These are phyloP conservation scores for Steatocranus sp. DNA, from an alignment of 2,797 vertebrate species.

Conservation along the genomic window DNA sequence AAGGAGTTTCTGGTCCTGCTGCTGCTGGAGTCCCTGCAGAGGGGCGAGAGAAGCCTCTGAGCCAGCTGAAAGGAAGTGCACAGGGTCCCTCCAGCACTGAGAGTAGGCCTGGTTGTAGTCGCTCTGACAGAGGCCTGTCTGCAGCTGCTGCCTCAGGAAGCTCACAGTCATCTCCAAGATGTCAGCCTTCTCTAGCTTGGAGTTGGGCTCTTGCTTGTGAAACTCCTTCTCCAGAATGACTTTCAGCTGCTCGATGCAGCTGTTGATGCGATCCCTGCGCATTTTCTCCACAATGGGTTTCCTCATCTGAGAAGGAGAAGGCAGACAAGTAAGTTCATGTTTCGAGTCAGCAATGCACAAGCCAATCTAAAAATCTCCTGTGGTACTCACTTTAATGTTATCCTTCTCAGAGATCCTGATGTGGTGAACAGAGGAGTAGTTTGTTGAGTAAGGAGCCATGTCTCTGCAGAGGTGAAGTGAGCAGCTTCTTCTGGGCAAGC, in stretches of 20 bases:
- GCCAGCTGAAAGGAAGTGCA: conserved; percentile 63
- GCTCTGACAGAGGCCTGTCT: conserved; percentile 39
- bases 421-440: conserved; percentile 63
- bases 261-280: conserved; percentile 80
- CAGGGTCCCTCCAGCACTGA: conserved; percentile 68
- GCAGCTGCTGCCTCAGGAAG: conserved; percentile 75
- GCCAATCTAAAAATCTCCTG: not conserved
- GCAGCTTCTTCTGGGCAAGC: conserved; percentile 17
- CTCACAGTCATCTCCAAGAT: conserved; percentile 82
- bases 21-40: conserved; percentile 54
- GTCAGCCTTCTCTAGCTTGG: conserved; percentile 81
- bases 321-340: not conserved
- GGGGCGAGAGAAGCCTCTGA: conserved; percentile 46
- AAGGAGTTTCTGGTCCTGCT: conserved; percentile 45
- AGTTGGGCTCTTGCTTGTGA: conserved; percentile 74
- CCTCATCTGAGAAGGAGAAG: conserved; percentile 71
- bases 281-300: conserved; percentile 84
- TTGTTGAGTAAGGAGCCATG: conserved; percentile 81
- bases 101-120: conserved; percentile 64
- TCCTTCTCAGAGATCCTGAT: conserved; percentile 71
- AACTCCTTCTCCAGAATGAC: conserved; percentile 77
- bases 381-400: conserved; percentile 81
- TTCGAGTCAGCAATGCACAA: not conserved
- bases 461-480: conserved; percentile 17
- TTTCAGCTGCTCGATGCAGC: conserved; percentile 80